These are phyloP conservation scores for Henicopernis longicauda DNA, from an alignment of 2,113 vertebrate genomes.

Conservation along the genomic window DNA sequence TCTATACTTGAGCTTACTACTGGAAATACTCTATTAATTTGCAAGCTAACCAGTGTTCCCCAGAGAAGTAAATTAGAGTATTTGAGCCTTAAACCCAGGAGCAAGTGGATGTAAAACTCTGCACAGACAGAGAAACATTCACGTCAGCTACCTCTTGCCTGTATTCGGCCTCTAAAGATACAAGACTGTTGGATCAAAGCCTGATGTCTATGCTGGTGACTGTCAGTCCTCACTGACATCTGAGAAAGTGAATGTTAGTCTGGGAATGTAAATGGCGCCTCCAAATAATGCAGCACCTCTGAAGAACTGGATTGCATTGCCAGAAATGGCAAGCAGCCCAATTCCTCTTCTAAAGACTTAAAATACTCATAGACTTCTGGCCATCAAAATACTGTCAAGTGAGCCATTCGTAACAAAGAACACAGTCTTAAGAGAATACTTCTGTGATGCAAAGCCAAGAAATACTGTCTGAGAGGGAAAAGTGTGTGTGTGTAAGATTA, in stretches of 20 bases:
- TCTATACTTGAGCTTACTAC: neutral
- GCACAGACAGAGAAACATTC: neutral
- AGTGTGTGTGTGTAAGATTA: neutral
- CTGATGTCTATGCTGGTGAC: neutral
- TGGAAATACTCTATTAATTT: neutral
- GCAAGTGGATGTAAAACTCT: neutral
- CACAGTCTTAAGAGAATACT: neutral
- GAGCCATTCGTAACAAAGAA: neutral
- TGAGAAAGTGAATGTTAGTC: slow-evolving; percentile 23
- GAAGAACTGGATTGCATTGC: neutral
- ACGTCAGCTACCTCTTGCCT: neutral
- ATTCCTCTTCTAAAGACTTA: neutral
- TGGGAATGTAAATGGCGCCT: slow-evolving; percentile 19
- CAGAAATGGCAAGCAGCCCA: neutral
- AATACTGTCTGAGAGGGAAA: neutral
- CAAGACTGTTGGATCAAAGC: neutral
- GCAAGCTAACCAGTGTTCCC: neutral
- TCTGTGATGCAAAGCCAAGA: neutral
- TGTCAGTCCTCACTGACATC: slow-evolving; percentile 25
- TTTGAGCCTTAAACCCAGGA: neutral
- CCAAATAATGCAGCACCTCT: slow-evolving; percentile 30
- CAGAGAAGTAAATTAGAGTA: neutral
- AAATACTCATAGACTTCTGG: neutral
- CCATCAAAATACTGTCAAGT: neutral
- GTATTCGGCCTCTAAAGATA: neutral